Evolutionary conservation across 2,797 vertebrate species (phyloP).

Genomic region (Mycteria americana): DNA sequence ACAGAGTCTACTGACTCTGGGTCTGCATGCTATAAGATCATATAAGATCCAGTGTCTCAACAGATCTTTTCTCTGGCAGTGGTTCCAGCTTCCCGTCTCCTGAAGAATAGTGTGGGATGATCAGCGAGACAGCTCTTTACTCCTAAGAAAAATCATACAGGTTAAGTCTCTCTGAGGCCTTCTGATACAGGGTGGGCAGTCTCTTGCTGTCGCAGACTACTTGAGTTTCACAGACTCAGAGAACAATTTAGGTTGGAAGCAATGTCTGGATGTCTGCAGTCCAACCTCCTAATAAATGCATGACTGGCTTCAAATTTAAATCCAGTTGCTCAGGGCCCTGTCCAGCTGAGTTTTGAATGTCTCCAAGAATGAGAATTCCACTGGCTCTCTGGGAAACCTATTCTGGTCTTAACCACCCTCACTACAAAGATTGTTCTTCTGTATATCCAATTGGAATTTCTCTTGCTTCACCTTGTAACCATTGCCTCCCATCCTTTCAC

Average conservation of each 20-base stretch:
- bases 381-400: background rate
- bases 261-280: background rate
- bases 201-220: background rate
- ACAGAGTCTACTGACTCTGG: background rate
- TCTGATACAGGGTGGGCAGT: background rate
- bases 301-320: background rate
- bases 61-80: background rate
- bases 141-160: background rate
- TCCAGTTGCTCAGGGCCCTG: background rate
- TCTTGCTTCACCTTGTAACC: background rate
- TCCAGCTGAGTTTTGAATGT: background rate
- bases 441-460: background rate
- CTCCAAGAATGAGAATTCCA: background rate
- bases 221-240: background rate
- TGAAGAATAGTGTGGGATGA: background rate
- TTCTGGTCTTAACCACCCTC: background rate
- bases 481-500: background rate
- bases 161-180: background rate
- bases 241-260: background rate
- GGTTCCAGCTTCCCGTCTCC: background rate
- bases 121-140: background rate
- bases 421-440: background rate
- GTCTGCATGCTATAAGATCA: background rate
- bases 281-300: background rate
- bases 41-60: background rate